Conservation (phyloP, 2,113 vertebrate species). For the Gallinago undulata region DNA sequence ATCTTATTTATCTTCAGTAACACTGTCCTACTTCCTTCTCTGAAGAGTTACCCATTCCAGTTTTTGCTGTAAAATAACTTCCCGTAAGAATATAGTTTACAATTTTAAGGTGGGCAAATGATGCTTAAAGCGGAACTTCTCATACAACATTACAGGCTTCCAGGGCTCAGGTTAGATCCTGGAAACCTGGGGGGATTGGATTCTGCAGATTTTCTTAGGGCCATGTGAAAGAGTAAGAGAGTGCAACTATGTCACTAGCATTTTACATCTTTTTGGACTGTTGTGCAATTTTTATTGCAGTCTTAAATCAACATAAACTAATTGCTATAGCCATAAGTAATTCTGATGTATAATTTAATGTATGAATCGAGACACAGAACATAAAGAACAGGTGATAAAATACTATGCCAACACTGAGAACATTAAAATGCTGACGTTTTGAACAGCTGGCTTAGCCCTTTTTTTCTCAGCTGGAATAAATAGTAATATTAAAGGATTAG, state of each 20-base stretch:
- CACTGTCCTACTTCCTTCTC: background rate
- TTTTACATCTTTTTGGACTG: constrained; percentile 20
- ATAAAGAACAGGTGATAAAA: constrained; percentile 70
- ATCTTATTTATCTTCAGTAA: background rate
- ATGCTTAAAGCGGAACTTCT: background rate
- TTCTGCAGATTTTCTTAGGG: background rate
- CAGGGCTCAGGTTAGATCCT: accelerated
- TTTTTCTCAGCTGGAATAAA: constrained; percentile 46
- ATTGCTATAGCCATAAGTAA: background rate
- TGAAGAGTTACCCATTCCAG: background rate
- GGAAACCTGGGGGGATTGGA: background rate
- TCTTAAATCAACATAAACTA: constrained; percentile 55
- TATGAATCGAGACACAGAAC: constrained; percentile 24
- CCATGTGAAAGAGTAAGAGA: background rate
- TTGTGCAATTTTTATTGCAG: constrained; percentile 46
- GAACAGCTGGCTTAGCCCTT: constrained; percentile 47
- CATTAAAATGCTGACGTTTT: constrained; percentile 46
- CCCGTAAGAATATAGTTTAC: background rate
- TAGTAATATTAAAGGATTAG: constrained; percentile 65
- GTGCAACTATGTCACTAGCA: background rate
- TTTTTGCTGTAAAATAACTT: background rate
- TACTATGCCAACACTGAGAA: background rate
- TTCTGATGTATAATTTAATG: constrained; percentile 22
- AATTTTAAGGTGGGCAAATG: background rate
- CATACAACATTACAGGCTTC: background rate